Base-by-base conservation (phyloP, 2,888 invertebrate genomes). In the Pristionchus fissidentatus region DNA sequence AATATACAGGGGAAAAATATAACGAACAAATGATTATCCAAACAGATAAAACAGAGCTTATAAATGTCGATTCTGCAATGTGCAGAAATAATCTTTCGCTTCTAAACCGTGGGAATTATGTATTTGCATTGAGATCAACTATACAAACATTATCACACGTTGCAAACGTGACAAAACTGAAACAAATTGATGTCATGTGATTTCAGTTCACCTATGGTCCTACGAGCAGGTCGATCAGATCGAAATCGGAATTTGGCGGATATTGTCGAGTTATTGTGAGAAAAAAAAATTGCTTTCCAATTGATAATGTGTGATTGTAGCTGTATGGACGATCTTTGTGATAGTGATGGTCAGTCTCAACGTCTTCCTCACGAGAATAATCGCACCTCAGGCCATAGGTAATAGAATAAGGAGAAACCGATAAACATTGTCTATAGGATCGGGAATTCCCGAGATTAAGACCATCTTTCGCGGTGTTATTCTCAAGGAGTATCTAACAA, bases 401-500 rank as follows among this genome's bases (percentile, higher is more conserved):
- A 70, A 29, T 38, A 29, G n/a, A n/a, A 3, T 15, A 26, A 26
- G 26, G 19, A 35, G 15, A 32, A 78, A 4, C 8, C 52, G 52
- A 35, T 78, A 22, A 4, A 13, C 22, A 22, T 55, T 66, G 0
- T n/a, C 19, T 60, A 19, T 49, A 86, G 85, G 87, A 29, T 89
- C 88, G 26, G 89, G 89, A 35, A 88, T 89, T 38, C 88, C 88
- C 5, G 89, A 90, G 84, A 91, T 91, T 90, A 98, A 98, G 94
- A 98, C 98, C 3, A 97, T 98, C 87, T 88, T 94, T 41, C 94
- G 98, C 87, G 98, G 98, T 66, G 98, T 99, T 1, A 96, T 97
- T 77, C 94, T 99, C 83, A 98, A 99, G 94, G 98, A 98, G 93
- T 99, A 98, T 93, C 94, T 98, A 85, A 97, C 98, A 78, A 96